phyloP scores from a whole-genome alignment of 1,140 invertebrate species.

The Elymnias hypermnestra region DNA sequence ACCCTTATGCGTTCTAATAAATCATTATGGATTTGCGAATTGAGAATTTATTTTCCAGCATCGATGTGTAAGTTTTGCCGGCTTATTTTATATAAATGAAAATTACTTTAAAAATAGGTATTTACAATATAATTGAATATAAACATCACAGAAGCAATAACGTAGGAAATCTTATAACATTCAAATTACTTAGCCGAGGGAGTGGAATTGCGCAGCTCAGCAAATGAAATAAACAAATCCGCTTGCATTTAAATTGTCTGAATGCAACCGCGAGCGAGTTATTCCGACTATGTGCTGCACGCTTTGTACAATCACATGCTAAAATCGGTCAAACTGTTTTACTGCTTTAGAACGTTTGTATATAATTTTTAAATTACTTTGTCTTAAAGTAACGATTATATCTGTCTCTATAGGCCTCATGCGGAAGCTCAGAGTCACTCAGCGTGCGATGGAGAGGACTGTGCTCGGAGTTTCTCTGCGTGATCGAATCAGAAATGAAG shows the following conservation, averaged over 20 bases:
- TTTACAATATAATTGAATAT: not conserved
- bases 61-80: no score
- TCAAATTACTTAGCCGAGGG: not conserved
- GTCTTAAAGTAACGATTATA: no score
- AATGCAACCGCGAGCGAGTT: slow-evolving; percentile 4
- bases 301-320: slow-evolving; percentile 5
- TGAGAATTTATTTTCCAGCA: no score
- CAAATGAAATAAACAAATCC: slow-evolving; percentile 8
- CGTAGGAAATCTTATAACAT: not conserved
- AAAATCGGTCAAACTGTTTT: slow-evolving; percentile 2
- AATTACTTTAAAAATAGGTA: not conserved
- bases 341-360: not conserved
- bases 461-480: no score
- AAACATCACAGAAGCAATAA: not conserved
- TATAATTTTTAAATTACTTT: no score
- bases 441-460: no score
- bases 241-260: slow-evolving; percentile 6
- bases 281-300: not conserved
- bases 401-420: no score
- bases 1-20: no score
- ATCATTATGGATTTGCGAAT: no score
- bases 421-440: no score
- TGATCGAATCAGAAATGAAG: no score
- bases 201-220: slow-evolving; percentile 2
- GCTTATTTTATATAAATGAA: no score